phyloP scores from a whole-genome alignment of 2,113 vertebrate species.

The Brachirus orientalis region DNA sequence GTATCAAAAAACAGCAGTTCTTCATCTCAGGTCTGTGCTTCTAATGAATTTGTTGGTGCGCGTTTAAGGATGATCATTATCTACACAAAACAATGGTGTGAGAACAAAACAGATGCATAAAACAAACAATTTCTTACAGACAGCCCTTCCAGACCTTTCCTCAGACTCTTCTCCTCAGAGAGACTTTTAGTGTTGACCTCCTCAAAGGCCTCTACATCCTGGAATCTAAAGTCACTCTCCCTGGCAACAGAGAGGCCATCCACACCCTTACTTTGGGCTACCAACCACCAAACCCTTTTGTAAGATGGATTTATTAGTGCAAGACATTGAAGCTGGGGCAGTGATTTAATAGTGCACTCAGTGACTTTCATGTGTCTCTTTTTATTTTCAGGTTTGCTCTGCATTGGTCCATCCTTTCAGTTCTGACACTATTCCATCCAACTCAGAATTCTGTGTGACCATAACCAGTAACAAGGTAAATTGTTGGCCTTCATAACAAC shows the following conservation, averaged over 20 bases:
- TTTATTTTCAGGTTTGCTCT: constrained; percentile 81
- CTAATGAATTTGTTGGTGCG: background rate
- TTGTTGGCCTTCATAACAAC: too few species aligned
- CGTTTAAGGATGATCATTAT: background rate
- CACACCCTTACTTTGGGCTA: constrained; percentile 86
- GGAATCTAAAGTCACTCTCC: constrained; percentile 84
- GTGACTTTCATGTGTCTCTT: constrained; percentile 4
- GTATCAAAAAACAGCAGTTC: constrained; percentile 82
- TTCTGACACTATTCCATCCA: constrained; percentile 76
- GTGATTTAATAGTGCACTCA: background rate
- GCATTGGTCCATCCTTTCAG: constrained; percentile 84
- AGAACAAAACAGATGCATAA: too few species aligned
- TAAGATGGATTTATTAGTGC: constrained; percentile 44
- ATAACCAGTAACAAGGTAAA: constrained; percentile 75
- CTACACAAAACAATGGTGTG: background rate
- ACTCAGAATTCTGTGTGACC: constrained; percentile 82
- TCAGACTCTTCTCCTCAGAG: constrained; percentile 82
- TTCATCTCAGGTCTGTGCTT: constrained; percentile 81
- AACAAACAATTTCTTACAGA: constrained; percentile 66
- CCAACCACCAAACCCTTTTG: constrained; percentile 78
- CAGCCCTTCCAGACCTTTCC: constrained; percentile 84
- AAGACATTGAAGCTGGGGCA: background rate
- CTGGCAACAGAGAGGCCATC: constrained; percentile 76
- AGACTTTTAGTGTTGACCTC: constrained; percentile 84
- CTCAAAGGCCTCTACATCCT: constrained; percentile 80